Conservation (phyloP, 2,113 vertebrate species). For the Spilogale gracilis region DNA sequence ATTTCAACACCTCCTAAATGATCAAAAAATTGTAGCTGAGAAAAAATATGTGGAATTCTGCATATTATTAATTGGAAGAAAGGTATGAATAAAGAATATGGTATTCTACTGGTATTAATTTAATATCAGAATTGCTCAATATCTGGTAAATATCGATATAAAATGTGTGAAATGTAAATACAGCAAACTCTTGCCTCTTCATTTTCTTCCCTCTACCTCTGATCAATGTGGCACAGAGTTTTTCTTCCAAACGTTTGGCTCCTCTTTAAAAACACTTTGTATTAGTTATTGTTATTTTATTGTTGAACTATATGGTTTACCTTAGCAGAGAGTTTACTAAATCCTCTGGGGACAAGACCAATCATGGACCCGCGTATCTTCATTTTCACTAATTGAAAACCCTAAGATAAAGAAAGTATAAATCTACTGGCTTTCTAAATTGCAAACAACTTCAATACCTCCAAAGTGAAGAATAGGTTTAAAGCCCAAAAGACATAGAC, state of each 20-base stretch:
- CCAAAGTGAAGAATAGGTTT: not conserved
- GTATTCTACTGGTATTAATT: constrained; percentile 43
- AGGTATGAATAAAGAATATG: constrained; percentile 48
- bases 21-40: constrained; percentile 65
- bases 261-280: constrained; percentile 57
- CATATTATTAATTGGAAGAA: constrained; percentile 62
- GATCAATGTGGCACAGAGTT: not conserved
- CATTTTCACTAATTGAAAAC: constrained; percentile 41
- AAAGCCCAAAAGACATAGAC: constrained; percentile 2
- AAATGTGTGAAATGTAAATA: constrained; percentile 53
- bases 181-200: not conserved
- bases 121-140: constrained; percentile 66
- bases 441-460: not conserved
- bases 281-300: constrained; percentile 27
- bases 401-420: not conserved
- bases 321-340: not conserved
- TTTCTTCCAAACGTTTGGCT: constrained; percentile 30
- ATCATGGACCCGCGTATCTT: not conserved
- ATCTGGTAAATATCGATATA: constrained; percentile 66
- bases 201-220: not conserved
- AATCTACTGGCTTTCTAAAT: constrained; percentile 26
- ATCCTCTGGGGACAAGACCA: not conserved
- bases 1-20: constrained; percentile 73
- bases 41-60: constrained; percentile 53
- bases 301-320: not conserved